Base-by-base conservation (phyloP, 2,797 vertebrate species). In the Miichthys miiuy region DNA sequence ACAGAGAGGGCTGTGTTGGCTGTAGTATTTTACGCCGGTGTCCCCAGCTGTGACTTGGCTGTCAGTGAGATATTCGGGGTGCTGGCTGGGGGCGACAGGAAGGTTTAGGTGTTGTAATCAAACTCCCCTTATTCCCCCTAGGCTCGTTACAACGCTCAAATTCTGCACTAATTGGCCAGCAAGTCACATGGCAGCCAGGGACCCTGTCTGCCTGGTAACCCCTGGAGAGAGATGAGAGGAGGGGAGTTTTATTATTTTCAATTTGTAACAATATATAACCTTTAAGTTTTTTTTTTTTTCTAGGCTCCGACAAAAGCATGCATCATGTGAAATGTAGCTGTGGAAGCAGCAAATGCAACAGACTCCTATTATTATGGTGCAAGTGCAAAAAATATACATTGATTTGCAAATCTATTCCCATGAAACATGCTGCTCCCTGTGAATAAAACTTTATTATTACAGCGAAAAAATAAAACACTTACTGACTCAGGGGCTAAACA, bases 61-160 rank as follows among this genome's bases (percentile, higher is more conserved):
- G 91, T 93, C 92, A 93, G 84, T 66, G 89, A 89, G 89, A 91
- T 87, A 86, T 94, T 92, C 87, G 86, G 88, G 85, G 87, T 82
- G 71, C 74, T 73, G 87, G 79, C 65, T 79, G 76, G 81, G 88
- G 92, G 87, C 81, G 85, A 91, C 91, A 92, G 91, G 91, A 91
- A 94, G 93, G 92, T 93, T 93, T 94, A 91, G 92, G 92, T 93
- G 90, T 87, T 88, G 91, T 93, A 94, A 94, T 94, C 93, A 94
- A 93, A 90, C 91, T 77, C 84, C 69, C 77, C 54, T 88, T 87
- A 87, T 91, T 93, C 91, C 91, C 92, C 67, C 44, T 74, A 83
- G 93, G 81, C 92, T 94, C 83, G 72, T 93, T 93, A 93, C 86
- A 30, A 74, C 16, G 63, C 87, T 91, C 84, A 87, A 87, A 90